These are phyloP conservation scores for Biston betularia DNA, from an alignment of 2,888 invertebrate species.

Conservation along the genomic window DNA sequence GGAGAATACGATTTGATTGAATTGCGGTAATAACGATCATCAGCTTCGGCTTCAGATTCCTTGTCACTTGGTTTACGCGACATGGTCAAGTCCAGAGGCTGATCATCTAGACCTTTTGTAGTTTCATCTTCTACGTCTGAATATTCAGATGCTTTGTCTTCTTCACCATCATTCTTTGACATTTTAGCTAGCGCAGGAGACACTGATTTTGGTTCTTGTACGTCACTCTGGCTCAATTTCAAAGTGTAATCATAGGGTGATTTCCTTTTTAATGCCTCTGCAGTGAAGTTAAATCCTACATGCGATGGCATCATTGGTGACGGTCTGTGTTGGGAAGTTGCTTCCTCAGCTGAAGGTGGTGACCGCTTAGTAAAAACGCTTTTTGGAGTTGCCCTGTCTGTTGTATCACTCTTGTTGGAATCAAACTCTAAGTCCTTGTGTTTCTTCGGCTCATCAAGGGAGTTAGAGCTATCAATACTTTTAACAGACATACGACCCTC, in stretches of 20 bases:
- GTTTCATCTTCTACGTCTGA: constrained; percentile 71
- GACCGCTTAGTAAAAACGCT: constrained; percentile 85
- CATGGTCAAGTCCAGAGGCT: constrained; percentile 91
- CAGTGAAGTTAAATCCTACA: constrained; percentile 67
- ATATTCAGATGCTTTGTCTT: constrained; percentile 69
- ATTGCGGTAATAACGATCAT: constrained; percentile 76
- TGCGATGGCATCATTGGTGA: constrained; percentile 88
- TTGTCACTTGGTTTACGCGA: constrained; percentile 83
- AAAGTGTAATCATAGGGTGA: constrained; percentile 73
- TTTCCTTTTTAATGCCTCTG: constrained; percentile 71
- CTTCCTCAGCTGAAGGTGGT: constrained; percentile 89
- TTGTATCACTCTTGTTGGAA: constrained; percentile 60
- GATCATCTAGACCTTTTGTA: constrained; percentile 84
- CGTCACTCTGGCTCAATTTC: constrained; percentile 70
- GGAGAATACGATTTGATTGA: constrained; percentile 80
- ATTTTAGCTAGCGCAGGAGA: constrained; percentile 71
- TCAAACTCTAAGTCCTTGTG: constrained; percentile 70
- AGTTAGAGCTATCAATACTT: constrained; percentile 77
- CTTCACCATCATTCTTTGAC: constrained; percentile 64
- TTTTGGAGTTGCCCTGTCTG: constrained; percentile 86
- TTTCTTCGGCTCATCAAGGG: constrained; percentile 75
- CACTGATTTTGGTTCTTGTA: constrained; percentile 58
- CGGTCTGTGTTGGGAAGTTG: constrained; percentile 86
- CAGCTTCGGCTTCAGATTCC: constrained; percentile 72
- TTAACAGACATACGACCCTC: constrained; percentile 79